Conservation (phyloP, 2,113 vertebrate species). For the Malurus melanocephalus region DNA sequence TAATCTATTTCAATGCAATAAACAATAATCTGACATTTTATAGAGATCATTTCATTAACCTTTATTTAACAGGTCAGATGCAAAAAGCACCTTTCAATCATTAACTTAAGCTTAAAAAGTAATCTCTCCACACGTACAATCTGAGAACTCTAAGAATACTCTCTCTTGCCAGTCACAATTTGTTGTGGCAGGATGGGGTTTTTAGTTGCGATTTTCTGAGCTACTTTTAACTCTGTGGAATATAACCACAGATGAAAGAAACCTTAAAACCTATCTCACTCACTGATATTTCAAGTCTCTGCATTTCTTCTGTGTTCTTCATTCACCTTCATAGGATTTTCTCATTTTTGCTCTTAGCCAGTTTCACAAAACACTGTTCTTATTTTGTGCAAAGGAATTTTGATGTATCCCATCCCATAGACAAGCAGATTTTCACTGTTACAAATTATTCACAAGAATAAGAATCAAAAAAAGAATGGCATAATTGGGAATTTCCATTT, state of each 20-base stretch:
- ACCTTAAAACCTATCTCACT: background rate
- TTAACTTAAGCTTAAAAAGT: background rate
- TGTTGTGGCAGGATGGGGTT: background rate
- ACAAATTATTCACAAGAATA: background rate
- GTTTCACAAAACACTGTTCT: background rate
- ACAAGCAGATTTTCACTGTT: background rate
- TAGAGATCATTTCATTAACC: background rate
- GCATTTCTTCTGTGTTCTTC: background rate
- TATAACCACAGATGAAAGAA: background rate
- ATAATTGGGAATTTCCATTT: background rate
- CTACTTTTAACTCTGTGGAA: background rate
- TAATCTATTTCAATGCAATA: background rate
- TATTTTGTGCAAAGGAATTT: background rate
- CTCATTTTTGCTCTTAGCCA: background rate
- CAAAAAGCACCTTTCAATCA: background rate
- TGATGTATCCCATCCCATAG: background rate
- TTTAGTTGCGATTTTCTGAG: background rate
- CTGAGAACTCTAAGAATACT: background rate
- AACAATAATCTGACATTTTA: background rate
- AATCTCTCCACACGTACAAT: rapidly evolving
- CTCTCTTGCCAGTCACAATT: background rate
- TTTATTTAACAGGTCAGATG: background rate
- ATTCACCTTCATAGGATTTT: background rate
- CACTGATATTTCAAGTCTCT: background rate
- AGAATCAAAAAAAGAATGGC: background rate